Base-by-base conservation (phyloP, 2,113 vertebrate genomes). In the Henicopernis longicauda region DNA sequence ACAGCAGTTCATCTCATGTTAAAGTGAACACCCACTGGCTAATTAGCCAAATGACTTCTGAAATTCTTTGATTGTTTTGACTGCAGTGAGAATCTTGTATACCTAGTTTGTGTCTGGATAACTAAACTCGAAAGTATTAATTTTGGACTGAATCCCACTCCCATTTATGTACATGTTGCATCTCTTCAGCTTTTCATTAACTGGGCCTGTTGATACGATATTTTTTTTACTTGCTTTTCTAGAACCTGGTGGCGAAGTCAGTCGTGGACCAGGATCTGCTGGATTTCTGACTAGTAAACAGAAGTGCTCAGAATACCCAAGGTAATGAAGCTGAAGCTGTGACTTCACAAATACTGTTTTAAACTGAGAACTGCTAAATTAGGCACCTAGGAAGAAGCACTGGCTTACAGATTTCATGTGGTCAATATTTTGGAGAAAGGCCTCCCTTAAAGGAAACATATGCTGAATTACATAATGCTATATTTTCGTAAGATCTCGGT, bases 231-330 rank as follows among this genome's bases (percentile, higher is more conserved):
- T 69, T 83, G 34, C 26, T 95, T 1, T 89, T 93, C 21, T 87
- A 98, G 98, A 98, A 79, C 82, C 87, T 90, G 96, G 94, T 95
- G 97, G 94, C 52, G 93, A 96, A 94, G 90, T 95, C 9, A 89
- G 55, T 79, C n/a, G 58, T 20, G 93, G 65, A 21, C 45, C 45
- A 54, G 81, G 62, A 40, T 89, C 96, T 85, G 94, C 96, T 82
- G 97, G 89, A 92, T 87, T 86, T 86, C 70, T 70, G 55, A 94
- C 90, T 58, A 95, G 34, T 94, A 96, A 94, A 91, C 95, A 81
- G 65, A 97, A 82, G 85, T 97, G 79, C 95, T 97, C 76, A 76
- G 98, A 98, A 94, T 96, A 98, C 47, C 85, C 97, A 14, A 98
- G 98, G 98, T 98, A 98, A 96, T 7, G 58, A 86, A 91, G 58